Base-by-base conservation (phyloP, 1,140 invertebrate genomes). In the Drosophila nigrodunni region DNA sequence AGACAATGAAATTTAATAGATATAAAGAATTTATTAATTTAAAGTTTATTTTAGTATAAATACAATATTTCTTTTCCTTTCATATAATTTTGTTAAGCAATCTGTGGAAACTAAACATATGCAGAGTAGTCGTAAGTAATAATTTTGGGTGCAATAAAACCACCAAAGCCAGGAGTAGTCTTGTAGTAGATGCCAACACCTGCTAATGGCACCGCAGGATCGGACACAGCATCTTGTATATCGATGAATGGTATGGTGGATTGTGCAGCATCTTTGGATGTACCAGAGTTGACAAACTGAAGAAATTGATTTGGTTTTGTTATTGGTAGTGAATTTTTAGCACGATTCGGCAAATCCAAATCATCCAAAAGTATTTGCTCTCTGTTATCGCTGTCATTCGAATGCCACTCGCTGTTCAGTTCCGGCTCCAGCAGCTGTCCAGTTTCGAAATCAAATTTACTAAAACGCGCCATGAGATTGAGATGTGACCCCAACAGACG, bases 131-230 rank as follows among this genome's bases (percentile, higher is more conserved):
- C 37, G 7, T 39, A 39, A 0, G 37, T 39, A 7, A 39, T 8
- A 9, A 39, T 39, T 39, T 39, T 39, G 8, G 37, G 47, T n/a
- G 47, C 47, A 2, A 50, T 2, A 50, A 54, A 35, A 7, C 50
- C 50, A 9, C 50, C 50, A 54, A 30, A 54, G 2, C 50, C 50
- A n/a, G 30, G 30, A 54, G n/a, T 54, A 3, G 10, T 4, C 21
- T 54, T 54, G 35, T 37, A 54, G 30, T 54, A 54, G 6, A 54
- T n/a, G 13, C 50, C 50, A 9, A 54, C 15, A 11, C 50, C 50
- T 1, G 34, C 11, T 11, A 35, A 54, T 7, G 35, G 25, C 25
- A 30, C 25, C 25, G 3, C 3, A 30, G 25, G 25, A 30, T 30
- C 6, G 25, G 25, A 30, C 1, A 10, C 34, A 13, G 15, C n/a